Evolutionary conservation across 2,888 invertebrate species (phyloP).

Genomic region (Masnerella sp.): DNA sequence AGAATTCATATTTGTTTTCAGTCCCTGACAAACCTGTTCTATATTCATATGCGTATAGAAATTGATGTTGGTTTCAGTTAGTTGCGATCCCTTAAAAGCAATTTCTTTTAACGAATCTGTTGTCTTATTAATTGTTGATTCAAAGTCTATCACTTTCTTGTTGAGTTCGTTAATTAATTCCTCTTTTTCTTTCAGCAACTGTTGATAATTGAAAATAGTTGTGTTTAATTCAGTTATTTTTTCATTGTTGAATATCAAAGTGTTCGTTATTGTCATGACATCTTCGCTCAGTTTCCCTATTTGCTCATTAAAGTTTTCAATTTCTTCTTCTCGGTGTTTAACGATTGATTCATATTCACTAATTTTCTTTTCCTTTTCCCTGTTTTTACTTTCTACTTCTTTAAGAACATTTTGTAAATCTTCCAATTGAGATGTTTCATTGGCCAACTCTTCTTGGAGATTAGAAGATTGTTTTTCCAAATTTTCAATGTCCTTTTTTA

Average conservation of each 20-base stretch:
- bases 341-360: slow-evolving; percentile 5
- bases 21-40: slow-evolving; percentile 40
- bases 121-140: slow-evolving; percentile 7
- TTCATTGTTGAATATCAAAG: slow-evolving; percentile 11
- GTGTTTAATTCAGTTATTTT: neutral
- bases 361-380: neutral
- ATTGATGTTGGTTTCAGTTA: slow-evolving; percentile 9
- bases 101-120: slow-evolving; percentile 16
- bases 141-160: slow-evolving; percentile 8
- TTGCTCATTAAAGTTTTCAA: slow-evolving; percentile 12
- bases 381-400: slow-evolving; percentile 5
- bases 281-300: neutral
- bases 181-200: slow-evolving; percentile 11
- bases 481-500: slow-evolving; percentile 12
- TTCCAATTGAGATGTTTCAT: slow-evolving; percentile 1
- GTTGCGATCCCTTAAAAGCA: slow-evolving; percentile 6
- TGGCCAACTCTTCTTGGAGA: slow-evolving; percentile 7
- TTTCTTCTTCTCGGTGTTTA: slow-evolving; percentile 3
- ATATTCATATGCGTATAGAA: slow-evolving; percentile 16
- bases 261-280: neutral
- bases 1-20: slow-evolving; percentile 42
- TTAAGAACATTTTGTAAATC: neutral
- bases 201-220: slow-evolving; percentile 7
- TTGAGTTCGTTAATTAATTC: slow-evolving; percentile 18
- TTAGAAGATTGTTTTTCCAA: slow-evolving; percentile 6